A percentile compares a stretch with the other conserved stretches of the same genome.
Evolutionary conservation across 2,888 invertebrate genomes (phyloP).

Genomic region (Lasioglossum calceatum): DNA sequence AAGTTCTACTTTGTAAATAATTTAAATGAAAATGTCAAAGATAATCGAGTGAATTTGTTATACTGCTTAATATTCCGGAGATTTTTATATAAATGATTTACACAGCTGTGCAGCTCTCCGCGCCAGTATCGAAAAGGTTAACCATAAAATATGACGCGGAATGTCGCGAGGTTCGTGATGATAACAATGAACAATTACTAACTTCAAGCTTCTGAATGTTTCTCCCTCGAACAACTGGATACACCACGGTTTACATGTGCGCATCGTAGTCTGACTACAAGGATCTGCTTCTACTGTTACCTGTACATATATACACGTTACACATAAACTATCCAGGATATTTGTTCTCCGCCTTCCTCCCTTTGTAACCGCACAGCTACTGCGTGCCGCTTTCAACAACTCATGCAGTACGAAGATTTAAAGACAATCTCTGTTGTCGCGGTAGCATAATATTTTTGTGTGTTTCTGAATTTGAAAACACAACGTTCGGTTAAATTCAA

Average conservation of each 20-base stretch:
- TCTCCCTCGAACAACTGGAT: conserved; percentile 18
- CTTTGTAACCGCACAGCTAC: conserved; percentile 17
- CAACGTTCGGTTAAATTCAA: neutral
- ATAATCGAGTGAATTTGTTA: neutral
- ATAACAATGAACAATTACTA: conserved; percentile 15
- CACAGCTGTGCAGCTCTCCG: neutral
- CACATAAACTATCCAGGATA: conserved; percentile 49
- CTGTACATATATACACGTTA: conserved; percentile 14
- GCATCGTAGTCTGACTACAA: conserved; percentile 37
- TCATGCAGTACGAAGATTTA: conserved; percentile 32
- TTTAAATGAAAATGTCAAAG: neutral
- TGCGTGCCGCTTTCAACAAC: conserved; percentile 23
- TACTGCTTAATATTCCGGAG: neutral
- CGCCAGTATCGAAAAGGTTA: neutral
- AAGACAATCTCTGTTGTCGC: conserved; percentile 15
- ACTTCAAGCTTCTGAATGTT: conserved; percentile 1
- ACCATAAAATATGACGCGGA: neutral
- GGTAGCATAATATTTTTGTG: neutral
- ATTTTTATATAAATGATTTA: neutral
- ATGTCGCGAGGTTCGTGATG: neutral
- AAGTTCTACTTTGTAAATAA: too few species aligned
- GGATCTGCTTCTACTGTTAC: conserved; percentile 51
- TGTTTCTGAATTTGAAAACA: neutral
- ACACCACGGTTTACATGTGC: conserved; percentile 11
- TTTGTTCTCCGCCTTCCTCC: conserved; percentile 32